These are phyloP conservation scores for Alethe diademata DNA, from an alignment of 2,113 vertebrate species.

Conservation along the genomic window DNA sequence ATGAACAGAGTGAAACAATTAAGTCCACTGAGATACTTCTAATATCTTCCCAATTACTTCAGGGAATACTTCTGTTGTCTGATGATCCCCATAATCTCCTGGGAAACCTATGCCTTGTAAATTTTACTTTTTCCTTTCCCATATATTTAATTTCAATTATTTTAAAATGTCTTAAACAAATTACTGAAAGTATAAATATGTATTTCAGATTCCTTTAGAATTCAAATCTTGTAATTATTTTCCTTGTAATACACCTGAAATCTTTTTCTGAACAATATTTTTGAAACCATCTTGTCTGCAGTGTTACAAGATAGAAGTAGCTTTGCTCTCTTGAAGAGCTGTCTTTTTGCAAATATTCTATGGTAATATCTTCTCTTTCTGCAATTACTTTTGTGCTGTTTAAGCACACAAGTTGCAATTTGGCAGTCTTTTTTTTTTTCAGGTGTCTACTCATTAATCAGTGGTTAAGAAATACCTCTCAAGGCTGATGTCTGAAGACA, in stretches of 20 bases:
- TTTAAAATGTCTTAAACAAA: background rate
- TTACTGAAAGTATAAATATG: background rate
- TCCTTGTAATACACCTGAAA: background rate
- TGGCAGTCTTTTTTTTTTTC: background rate
- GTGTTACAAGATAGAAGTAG: background rate
- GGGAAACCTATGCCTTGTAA: background rate
- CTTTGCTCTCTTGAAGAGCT: background rate
- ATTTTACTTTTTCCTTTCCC: background rate
- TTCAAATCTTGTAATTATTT: background rate
- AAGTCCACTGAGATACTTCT: background rate
- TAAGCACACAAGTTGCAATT: background rate
- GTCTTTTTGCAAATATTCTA: background rate
- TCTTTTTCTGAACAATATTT: background rate
- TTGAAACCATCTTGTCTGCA: background rate
- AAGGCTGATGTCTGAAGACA: background rate
- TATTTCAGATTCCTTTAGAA: background rate
- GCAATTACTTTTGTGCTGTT: background rate
- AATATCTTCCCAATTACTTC: background rate
- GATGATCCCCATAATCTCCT: background rate
- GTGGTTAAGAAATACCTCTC: background rate
- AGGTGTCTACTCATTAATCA: conserved; percentile 16
- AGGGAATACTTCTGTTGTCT: background rate
- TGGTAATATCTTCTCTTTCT: background rate
- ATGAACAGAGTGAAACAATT: background rate
- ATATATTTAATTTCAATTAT: background rate